phyloP scores from a whole-genome alignment of 2,797 vertebrate genomes.

The Lithobates sylvaticus region DNA sequence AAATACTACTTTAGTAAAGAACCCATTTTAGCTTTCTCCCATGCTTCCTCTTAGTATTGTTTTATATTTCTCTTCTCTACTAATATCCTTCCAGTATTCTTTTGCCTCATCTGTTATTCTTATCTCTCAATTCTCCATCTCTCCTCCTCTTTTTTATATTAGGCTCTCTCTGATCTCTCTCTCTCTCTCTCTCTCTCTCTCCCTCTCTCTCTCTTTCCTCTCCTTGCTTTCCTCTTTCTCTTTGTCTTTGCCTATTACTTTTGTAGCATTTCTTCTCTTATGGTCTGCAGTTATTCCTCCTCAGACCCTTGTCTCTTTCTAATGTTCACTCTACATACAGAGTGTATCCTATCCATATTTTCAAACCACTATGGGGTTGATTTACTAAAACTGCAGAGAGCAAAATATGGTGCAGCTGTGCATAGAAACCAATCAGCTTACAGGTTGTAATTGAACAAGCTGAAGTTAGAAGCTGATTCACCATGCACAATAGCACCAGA shows the following conservation, averaged over 20 bases:
- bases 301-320: not conserved
- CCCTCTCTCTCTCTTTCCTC: not conserved
- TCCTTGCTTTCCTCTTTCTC: not conserved
- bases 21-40: not conserved
- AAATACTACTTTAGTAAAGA: not conserved
- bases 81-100: not conserved
- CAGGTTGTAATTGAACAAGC: no score
- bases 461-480: no score
- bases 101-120: not conserved
- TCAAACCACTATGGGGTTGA: no score
- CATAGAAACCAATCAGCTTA: no score
- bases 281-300: not conserved
- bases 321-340: not conserved
- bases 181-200: not conserved
- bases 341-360: no score
- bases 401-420: no score
- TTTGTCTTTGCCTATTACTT: not conserved
- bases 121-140: not conserved
- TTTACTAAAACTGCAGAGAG: no score
- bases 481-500: no score
- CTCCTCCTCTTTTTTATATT: not conserved
- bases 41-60: not conserved
- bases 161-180: not conserved
- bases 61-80: not conserved
- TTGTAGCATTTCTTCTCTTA: not conserved